A percentile compares a stretch with the other conserved stretches of the same genome.
phyloP scores from a whole-genome alignment of 2,888 invertebrate species.

The Eugnorisma glareosa region DNA sequence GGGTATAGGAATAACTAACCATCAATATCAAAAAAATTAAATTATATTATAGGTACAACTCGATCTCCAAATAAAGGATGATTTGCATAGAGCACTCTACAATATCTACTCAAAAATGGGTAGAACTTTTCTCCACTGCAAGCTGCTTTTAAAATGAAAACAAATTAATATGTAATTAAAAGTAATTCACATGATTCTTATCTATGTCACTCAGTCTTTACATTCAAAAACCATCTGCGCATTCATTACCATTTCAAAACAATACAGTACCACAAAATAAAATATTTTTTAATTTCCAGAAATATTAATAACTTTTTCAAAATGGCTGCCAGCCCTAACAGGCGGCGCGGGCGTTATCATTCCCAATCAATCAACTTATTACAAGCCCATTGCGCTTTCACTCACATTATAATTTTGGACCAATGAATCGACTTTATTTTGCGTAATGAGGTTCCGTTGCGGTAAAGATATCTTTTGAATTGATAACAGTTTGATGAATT shows the following conservation, averaged over 20 bases:
- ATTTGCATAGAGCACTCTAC: neutral
- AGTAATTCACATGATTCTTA: neutral
- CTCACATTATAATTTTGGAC: slow-evolving; percentile 61
- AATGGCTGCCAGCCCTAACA: slow-evolving; percentile 51
- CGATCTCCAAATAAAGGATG: neutral
- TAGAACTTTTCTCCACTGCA: neutral
- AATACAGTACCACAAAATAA: slow-evolving; percentile 3
- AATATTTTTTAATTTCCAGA: neutral
- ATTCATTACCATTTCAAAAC: slow-evolving; percentile 22
- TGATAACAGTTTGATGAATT: slow-evolving; percentile 46
- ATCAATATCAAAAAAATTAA: too few species aligned
- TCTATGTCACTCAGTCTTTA: slow-evolving; percentile 8
- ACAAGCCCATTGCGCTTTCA: slow-evolving; percentile 66
- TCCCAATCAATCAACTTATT: slow-evolving; percentile 70
- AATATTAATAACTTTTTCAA: neutral
- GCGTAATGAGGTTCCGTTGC: slow-evolving; percentile 58
- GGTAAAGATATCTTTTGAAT: slow-evolving; percentile 34
- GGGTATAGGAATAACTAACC: too few species aligned
- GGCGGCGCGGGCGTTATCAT: slow-evolving; percentile 61
- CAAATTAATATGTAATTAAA: neutral
- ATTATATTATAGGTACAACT: neutral
- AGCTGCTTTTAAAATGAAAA: neutral
- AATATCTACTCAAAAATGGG: neutral
- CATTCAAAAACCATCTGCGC: slow-evolving; percentile 22
- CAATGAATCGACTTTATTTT: slow-evolving; percentile 60